Evolutionary conservation across 2,113 vertebrate genomes (phyloP).

Genomic region (Brevimyrus niger): DNA sequence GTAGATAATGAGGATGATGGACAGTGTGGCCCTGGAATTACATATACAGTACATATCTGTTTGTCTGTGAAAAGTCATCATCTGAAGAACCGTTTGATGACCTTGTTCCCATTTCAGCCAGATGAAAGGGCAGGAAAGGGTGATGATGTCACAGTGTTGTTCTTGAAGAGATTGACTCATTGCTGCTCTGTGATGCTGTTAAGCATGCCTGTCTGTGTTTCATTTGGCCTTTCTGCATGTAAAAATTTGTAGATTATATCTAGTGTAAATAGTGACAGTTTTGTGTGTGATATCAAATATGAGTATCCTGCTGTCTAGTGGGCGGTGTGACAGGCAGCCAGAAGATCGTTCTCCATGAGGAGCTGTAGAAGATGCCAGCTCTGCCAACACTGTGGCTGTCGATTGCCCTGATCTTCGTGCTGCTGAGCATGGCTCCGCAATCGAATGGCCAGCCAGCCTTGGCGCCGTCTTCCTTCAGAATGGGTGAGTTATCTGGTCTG

Average conservation of each 20-base stretch:
- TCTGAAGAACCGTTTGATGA: not conserved
- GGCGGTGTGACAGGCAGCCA: conserved; percentile 84
- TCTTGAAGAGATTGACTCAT: not conserved
- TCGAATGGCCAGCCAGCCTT: conserved; percentile 63
- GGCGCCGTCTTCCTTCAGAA: conserved; percentile 78
- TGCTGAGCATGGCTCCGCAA: conserved; percentile 70
- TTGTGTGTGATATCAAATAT: not conserved
- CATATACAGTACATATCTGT: not conserved
- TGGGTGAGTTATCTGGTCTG: conserved; percentile 65
- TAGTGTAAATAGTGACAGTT: not conserved
- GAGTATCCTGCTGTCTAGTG: conserved; percentile 41
- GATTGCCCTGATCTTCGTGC: conserved; percentile 62
- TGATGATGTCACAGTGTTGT: not conserved
- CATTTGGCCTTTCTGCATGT: not conserved
- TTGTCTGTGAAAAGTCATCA: not conserved
- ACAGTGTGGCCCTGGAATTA: not conserved
- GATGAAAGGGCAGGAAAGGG: not conserved
- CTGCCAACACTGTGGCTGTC: conserved; percentile 87
- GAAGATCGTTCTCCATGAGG: conserved; percentile 92
- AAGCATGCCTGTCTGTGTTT: not conserved
- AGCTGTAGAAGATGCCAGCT: conserved; percentile 95
- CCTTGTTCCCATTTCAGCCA: not conserved
- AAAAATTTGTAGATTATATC: not conserved
- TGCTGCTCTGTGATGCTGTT: not conserved
- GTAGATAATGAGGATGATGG: not conserved